These are phyloP conservation scores for Eriocheir sinensis DNA, from an alignment of 1,140 invertebrate species.

Conservation along the genomic window DNA sequence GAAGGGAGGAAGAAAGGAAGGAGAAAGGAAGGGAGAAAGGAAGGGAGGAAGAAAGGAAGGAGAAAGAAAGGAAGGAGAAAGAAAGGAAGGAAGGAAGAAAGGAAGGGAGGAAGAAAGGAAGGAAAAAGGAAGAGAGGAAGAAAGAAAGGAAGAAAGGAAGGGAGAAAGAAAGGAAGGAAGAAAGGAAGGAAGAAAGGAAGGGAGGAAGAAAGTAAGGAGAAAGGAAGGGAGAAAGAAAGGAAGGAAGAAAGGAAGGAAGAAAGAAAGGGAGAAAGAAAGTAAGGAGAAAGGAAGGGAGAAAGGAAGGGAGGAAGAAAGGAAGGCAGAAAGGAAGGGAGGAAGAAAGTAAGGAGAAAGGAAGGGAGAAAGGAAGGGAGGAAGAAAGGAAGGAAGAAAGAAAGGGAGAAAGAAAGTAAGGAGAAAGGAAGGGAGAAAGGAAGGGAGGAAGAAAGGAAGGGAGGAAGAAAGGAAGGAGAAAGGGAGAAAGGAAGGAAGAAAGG, in stretches of 20 bases:
- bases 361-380: neutral
- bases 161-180: neutral
- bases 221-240: no score
- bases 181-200: neutral
- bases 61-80: no score
- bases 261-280: no score
- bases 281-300: no score
- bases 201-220: neutral
- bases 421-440: neutral
- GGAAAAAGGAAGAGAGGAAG: no score
- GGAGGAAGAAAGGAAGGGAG: neutral
- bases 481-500: no score
- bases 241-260: no score
- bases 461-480: no score
- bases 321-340: neutral
- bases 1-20: neutral
- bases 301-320: neutral
- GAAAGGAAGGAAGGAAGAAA: no score
- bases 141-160: neutral
- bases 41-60: no score
- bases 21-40: neutral
- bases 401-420: slow-evolving; percentile 7
- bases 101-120: no score
- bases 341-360: neutral
- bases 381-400: slow-evolving; percentile 24